A percentile compares a stretch with the other conserved stretches of the same genome.
Evolutionary conservation across 2,888 invertebrate genomes (phyloP).

Genomic region (Sepiola atlantica): DNA sequence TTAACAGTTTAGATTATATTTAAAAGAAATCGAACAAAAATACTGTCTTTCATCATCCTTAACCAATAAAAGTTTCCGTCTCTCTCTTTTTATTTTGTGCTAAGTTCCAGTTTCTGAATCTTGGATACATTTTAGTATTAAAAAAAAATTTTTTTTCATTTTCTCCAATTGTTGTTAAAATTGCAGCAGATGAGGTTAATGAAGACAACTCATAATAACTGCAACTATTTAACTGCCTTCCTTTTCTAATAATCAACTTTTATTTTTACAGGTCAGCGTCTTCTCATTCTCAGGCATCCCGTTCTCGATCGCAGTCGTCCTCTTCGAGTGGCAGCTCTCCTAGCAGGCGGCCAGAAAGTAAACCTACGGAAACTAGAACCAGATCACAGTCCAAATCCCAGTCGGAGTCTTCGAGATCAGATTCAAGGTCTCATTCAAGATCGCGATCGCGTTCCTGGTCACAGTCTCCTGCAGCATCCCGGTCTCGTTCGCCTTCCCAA

Average conservation of each 20-base stretch:
- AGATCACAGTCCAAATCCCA: conserved; percentile 43
- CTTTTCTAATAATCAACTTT: not conserved
- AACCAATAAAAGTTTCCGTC: no score
- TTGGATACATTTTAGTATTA: no score
- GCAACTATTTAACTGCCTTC: not conserved
- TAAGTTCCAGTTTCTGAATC: no score
- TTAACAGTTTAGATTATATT: no score
- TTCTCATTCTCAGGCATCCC: conserved; percentile 10
- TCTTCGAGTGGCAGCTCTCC: conserved; percentile 16
- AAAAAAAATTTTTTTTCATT: no score
- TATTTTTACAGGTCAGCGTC: not conserved
- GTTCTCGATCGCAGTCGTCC: conserved; percentile 42
- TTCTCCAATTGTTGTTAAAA: no score
- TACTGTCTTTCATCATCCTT: no score
- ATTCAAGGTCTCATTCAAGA: conserved; percentile 45
- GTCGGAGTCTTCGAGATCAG: conserved; percentile 36
- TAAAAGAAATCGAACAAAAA: no score
- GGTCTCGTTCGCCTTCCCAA: conserved; percentile 49
- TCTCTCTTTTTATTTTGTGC: no score
- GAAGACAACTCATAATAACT: not conserved
- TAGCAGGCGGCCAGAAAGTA: not conserved
- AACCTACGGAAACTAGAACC: not conserved
- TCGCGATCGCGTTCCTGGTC: conserved; percentile 51
- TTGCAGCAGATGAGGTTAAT: no score
- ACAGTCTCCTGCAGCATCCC: conserved; percentile 52